These are phyloP conservation scores for Ophraella communa DNA, from an alignment of 2,888 invertebrate genomes.

Conservation along the genomic window DNA sequence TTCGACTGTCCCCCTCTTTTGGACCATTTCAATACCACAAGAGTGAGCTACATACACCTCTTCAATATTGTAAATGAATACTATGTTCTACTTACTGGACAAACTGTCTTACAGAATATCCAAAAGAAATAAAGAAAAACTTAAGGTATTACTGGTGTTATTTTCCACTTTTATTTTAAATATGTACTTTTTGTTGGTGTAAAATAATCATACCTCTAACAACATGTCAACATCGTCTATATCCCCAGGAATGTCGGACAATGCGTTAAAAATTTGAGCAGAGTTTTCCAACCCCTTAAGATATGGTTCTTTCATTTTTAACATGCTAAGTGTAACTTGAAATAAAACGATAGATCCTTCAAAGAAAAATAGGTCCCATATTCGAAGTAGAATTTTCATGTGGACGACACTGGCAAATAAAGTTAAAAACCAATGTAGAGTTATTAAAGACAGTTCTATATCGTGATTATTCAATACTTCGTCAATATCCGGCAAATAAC, in stretches of 20 bases:
- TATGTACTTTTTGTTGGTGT: not conserved
- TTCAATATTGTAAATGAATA: no score
- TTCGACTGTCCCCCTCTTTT: no score
- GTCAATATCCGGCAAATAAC: slow-evolving; percentile 88
- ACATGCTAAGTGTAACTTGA: slow-evolving; percentile 92
- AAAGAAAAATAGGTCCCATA: slow-evolving; percentile 98
- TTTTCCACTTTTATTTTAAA: no score
- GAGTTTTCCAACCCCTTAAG: slow-evolving; percentile 90
- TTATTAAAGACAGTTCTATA: slow-evolving; percentile 93
- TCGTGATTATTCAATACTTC: slow-evolving; percentile 92
- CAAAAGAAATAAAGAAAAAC: no score
- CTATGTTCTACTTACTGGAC: no score
- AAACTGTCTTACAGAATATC: no score
- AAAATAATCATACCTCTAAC: slow-evolving; percentile 68
- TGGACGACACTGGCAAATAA: slow-evolving; percentile 96
- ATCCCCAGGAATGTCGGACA: slow-evolving; percentile 94
- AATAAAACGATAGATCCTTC: slow-evolving; percentile 95
- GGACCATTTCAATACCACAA: no score
- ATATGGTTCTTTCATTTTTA: slow-evolving; percentile 85
- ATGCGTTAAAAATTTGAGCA: slow-evolving; percentile 96
- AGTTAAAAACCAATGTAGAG: slow-evolving; percentile 97
- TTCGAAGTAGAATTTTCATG: slow-evolving; percentile 88
- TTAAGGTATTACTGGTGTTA: no score
- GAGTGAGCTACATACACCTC: no score
- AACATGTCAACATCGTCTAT: slow-evolving; percentile 90